These are phyloP conservation scores for Acanthis flammea DNA, from an alignment of 2,797 vertebrate species.

Conservation along the genomic window DNA sequence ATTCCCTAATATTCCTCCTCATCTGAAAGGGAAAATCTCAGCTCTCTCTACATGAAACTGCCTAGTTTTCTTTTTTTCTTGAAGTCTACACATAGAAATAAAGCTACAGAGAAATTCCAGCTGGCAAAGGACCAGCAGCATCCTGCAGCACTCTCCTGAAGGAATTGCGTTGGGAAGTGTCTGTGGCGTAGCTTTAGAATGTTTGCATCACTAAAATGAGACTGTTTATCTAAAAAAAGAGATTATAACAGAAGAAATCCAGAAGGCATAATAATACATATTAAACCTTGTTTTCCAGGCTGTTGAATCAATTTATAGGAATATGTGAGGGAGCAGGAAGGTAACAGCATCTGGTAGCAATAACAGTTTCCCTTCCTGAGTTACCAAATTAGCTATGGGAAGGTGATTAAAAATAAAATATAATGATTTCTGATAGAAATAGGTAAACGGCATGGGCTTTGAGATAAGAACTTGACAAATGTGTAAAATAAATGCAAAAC, in stretches of 20 bases:
- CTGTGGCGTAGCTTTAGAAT: background rate
- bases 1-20: background rate
- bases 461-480: constrained; percentile 76
- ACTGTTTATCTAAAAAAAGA: background rate
- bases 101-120: background rate
- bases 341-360: constrained; percentile 76
- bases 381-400: constrained; percentile 71
- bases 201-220: background rate
- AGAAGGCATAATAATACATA: constrained; percentile 8
- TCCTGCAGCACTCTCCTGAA: background rate
- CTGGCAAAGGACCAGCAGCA: background rate
- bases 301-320: constrained; percentile 11
- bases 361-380: constrained; percentile 72
- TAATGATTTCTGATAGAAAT: constrained; percentile 76
- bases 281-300: constrained; percentile 5
- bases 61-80: background rate
- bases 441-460: constrained; percentile 66
- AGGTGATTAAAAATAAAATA: constrained; percentile 75
- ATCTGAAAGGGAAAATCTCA: background rate
- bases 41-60: background rate
- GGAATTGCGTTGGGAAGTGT: background rate
- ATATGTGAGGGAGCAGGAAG: constrained; percentile 51
- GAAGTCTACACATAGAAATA: background rate
- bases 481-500: constrained; percentile 69
- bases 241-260: background rate